These are phyloP conservation scores for Rhinatrema bivittatum DNA, from an alignment of 2,797 vertebrate genomes.

Conservation along the genomic window DNA sequence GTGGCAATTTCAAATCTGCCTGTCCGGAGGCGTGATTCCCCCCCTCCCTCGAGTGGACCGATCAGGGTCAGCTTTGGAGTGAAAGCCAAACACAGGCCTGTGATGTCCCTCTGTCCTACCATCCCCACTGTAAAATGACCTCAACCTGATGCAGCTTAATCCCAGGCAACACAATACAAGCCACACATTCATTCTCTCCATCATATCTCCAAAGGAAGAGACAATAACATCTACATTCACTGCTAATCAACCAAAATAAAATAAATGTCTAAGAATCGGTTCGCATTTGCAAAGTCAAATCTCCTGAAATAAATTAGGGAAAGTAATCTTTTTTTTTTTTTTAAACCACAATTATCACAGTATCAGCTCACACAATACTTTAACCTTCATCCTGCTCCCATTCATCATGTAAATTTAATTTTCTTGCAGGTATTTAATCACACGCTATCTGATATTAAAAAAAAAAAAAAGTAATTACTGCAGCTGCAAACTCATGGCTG, in stretches of 20 bases:
- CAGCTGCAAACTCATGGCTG: slow-evolving; percentile 59
- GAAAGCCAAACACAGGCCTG: no score
- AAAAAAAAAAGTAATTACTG: slow-evolving; percentile 85
- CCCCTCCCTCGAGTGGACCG: no score
- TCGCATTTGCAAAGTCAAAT: slow-evolving; percentile 48
- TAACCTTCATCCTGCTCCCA: slow-evolving; percentile 72
- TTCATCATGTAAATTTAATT: slow-evolving; percentile 92
- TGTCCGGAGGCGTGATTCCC: no score
- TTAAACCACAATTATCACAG: slow-evolving; percentile 72
- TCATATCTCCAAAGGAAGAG: slow-evolving; percentile 1
- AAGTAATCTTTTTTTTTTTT: slow-evolving; percentile 70
- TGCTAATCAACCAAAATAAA: slow-evolving; percentile 61
- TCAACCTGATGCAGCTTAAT: slow-evolving; percentile 23
- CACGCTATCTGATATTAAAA: slow-evolving; percentile 79
- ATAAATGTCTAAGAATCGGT: slow-evolving; percentile 56
- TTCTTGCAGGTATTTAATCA: slow-evolving; percentile 90
- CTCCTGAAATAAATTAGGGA: slow-evolving; percentile 64
- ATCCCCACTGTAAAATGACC: no score
- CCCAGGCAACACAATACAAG: slow-evolving; percentile 21
- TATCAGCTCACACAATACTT: slow-evolving; percentile 73
- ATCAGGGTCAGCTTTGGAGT: no score
- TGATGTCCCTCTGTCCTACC: no score
- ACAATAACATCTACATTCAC: slow-evolving; percentile 37
- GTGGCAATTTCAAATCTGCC: no score
- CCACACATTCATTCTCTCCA: slow-evolving; percentile 14